These are phyloP conservation scores for Sapajus apella DNA, from an alignment of 2,113 vertebrate species.

Conservation along the genomic window DNA sequence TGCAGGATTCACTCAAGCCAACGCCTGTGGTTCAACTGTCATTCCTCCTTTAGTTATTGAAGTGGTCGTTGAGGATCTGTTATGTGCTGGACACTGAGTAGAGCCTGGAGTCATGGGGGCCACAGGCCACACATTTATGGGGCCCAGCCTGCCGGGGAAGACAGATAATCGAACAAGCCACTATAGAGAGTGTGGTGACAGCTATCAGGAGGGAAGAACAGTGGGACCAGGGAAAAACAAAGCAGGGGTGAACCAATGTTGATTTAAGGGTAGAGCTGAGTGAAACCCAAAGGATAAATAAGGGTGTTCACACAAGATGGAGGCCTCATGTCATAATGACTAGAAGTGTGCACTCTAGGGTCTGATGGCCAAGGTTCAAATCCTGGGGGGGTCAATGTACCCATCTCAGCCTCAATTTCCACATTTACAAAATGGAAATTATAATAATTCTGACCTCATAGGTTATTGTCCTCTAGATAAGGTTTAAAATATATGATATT, in stretches of 20 bases:
- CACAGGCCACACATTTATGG: fast-evolving
- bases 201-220: not conserved
- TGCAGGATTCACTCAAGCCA: not conserved
- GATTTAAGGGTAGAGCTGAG: not conserved
- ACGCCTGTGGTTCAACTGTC: not conserved
- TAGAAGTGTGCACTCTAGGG: not conserved
- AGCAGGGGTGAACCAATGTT: fast-evolving
- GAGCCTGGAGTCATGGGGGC: fast-evolving
- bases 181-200: not conserved
- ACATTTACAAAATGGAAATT: not conserved
- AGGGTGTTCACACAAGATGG: not conserved
- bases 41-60: not conserved
- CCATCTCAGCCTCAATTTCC: not conserved
- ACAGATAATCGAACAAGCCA: not conserved
- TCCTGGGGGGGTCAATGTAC: not conserved
- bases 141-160: not conserved
- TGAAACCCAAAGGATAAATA: not conserved
- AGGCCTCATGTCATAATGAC: not conserved
- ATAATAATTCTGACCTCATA: not conserved
- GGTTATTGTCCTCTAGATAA: not conserved
- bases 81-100: not conserved
- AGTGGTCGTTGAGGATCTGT: not conserved
- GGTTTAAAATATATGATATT: not conserved
- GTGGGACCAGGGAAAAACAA: not conserved
- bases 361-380: not conserved